These are phyloP conservation scores for Bombus waltoni DNA, from an alignment of 1,140 invertebrate genomes.

Conservation along the genomic window DNA sequence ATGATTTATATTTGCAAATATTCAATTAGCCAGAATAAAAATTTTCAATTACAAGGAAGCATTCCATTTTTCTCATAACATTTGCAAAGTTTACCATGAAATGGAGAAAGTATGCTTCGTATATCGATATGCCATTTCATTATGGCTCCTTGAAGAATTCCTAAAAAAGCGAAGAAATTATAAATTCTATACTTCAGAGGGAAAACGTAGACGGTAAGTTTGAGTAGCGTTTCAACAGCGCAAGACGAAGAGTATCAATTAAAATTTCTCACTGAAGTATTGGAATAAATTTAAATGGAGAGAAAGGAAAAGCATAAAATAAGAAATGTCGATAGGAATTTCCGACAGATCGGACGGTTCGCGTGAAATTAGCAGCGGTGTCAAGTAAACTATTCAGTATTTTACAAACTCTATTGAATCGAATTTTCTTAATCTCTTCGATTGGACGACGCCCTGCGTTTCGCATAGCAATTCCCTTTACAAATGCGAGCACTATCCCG, in stretches of 20 bases:
- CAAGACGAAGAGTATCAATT: neutral
- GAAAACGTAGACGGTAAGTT: neutral
- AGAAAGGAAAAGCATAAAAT: neutral
- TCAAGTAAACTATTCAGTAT: neutral
- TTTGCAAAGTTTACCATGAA: neutral
- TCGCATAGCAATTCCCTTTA: slow-evolving; percentile 43
- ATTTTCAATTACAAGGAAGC: neutral
- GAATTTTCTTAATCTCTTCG: neutral
- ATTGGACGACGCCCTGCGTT: slow-evolving; percentile 30
- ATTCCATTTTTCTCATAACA: neutral
- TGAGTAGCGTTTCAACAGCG: neutral
- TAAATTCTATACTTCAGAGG: neutral
- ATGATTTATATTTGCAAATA: neutral
- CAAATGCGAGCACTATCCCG: slow-evolving; percentile 59
- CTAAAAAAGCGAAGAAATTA: neutral
- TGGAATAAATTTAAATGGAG: neutral
- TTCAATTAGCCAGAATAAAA: neutral
- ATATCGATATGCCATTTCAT: neutral
- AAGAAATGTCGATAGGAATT: neutral
- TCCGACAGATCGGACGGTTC: neutral
- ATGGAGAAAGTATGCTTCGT: neutral
- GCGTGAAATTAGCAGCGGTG: neutral
- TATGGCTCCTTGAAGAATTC: no score
- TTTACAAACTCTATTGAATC: neutral
- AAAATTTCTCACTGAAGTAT: neutral